phyloP scores from a whole-genome alignment of 2,113 vertebrate genomes.

The Podocnemis expansa region DNA sequence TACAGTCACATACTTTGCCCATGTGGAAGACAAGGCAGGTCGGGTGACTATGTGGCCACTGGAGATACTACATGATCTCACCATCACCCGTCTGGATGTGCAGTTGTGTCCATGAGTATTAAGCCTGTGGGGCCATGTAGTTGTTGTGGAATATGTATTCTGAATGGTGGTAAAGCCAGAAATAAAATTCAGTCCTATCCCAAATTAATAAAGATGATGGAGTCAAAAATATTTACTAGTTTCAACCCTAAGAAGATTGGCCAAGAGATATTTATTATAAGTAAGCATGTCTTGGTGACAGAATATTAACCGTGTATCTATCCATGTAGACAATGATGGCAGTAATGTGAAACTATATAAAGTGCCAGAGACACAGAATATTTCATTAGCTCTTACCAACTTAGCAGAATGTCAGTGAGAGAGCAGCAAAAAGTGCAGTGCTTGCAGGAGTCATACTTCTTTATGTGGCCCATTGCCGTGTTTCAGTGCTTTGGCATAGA shows the following conservation, averaged over 20 bases:
- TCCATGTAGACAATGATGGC: not conserved
- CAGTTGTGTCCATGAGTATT: not conserved
- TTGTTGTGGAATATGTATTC: not conserved
- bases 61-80: not conserved
- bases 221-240: not conserved
- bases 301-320: not conserved
- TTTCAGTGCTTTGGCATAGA: not conserved
- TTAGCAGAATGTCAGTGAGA: not conserved
- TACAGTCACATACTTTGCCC: rapidly evolving
- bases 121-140: not conserved
- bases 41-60: not conserved
- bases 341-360: rapidly evolving
- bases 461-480: not conserved
- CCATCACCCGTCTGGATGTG: not conserved
- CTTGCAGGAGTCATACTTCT: not conserved
- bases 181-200: not conserved
- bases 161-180: rapidly evolving
- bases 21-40: not conserved
- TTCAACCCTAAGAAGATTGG: not conserved
- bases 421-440: not conserved
- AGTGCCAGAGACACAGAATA: not conserved
- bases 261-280: not conserved
- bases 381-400: not conserved
- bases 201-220: not conserved
- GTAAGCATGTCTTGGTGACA: not conserved